Conservation (phyloP, 2,888 invertebrate genomes). For the Pterobdella sp. region DNA sequence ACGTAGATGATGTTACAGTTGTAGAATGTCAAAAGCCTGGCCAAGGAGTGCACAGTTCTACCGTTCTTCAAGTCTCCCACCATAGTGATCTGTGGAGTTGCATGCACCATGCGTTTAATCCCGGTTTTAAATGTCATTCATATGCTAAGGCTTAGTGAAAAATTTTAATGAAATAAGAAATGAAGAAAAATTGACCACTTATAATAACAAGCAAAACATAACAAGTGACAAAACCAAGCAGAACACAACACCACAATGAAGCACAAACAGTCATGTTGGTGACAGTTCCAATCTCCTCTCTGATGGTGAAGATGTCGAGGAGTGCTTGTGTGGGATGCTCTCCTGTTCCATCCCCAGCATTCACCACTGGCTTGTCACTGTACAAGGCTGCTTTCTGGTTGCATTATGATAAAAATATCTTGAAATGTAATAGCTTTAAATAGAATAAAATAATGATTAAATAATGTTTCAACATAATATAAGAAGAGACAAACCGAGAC, state of each 20-base stretch:
- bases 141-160: background rate
- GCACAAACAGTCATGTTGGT: constrained; percentile 55
- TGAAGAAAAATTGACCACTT: too few species aligned
- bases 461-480: background rate
- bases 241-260: too few species aligned
- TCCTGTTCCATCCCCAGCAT: constrained; percentile 82
- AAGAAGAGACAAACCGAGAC: constrained; percentile 55
- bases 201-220: too few species aligned
- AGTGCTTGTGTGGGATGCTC: constrained; percentile 83
- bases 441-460: background rate
- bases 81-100: constrained; percentile 67
- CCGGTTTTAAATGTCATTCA: background rate
- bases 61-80: constrained; percentile 97
- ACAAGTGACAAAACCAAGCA: background rate
- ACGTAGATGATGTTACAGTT: constrained; percentile 87
- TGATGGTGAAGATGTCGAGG: constrained; percentile 90
- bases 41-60: constrained; percentile 92
- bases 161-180: too few species aligned
- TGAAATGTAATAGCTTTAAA: background rate
- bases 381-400: constrained; percentile 70
- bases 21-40: constrained; percentile 82
- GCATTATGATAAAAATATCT: background rate
- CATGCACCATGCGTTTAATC: too few species aligned
- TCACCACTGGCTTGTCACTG: constrained; percentile 85
- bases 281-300: constrained; percentile 96